Percentiles rank a stretch among this genome's conserved stretches.
These are phyloP conservation scores for Zosterops hypoxanthus DNA, from an alignment of 2,113 vertebrate species.

Conservation along the genomic window DNA sequence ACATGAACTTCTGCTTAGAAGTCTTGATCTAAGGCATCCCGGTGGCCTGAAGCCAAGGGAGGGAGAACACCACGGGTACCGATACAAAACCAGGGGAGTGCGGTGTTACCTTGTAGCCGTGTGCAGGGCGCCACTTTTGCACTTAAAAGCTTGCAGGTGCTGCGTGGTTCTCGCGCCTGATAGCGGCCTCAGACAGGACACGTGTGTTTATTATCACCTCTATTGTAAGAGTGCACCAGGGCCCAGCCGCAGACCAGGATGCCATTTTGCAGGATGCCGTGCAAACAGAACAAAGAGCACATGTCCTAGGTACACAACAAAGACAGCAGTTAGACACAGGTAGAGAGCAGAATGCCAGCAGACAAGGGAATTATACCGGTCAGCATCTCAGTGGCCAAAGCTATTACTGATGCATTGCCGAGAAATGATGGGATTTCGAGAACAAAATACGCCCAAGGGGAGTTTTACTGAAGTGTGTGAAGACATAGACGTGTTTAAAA, in stretches of 20 bases:
- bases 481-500: background rate
- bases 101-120: fast-evolving
- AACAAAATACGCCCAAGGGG: background rate
- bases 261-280: constrained; percentile 42
- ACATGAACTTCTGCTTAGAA: background rate
- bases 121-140: background rate
- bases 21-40: background rate
- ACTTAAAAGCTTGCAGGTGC: background rate
- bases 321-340: background rate
- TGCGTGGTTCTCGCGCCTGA: fast-evolving
- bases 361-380: background rate
- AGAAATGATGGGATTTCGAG: background rate
- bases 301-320: background rate
- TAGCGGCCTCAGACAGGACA: background rate
- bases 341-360: background rate
- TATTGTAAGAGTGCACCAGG: background rate
- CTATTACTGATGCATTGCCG: background rate
- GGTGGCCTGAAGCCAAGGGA: background rate
- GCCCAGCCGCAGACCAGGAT: background rate
- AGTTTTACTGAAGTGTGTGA: background rate
- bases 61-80: background rate
- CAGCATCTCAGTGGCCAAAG: background rate
- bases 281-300: constrained; percentile 51
- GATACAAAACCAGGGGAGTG: background rate
- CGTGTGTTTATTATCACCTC: background rate